phyloP scores from a whole-genome alignment of 2,113 vertebrate genomes.

The Syngnathus typhle region DNA sequence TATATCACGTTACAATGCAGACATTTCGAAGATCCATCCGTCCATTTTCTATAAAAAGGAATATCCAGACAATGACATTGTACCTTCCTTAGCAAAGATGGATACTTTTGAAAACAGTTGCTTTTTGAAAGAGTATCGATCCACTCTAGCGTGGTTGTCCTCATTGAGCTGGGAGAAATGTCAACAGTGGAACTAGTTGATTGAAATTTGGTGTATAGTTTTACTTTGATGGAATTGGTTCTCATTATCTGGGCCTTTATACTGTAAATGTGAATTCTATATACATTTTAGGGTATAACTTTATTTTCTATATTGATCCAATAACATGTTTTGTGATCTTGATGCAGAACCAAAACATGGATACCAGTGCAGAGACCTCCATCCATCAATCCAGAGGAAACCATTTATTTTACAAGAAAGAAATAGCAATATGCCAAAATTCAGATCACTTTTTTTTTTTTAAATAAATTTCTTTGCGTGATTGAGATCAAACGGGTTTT shows the following conservation, averaged over 20 bases:
- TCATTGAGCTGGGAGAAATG: too few species aligned
- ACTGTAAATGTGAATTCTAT: too few species aligned
- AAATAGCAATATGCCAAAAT: background rate
- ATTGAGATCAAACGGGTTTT: background rate
- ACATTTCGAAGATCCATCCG: background rate
- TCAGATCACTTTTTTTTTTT: slow-evolving; percentile 9
- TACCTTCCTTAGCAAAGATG: slow-evolving; percentile 46
- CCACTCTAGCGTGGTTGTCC: background rate
- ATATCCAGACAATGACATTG: slow-evolving; percentile 48
- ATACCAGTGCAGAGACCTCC: background rate
- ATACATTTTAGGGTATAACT: too few species aligned
- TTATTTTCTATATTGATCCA: too few species aligned
- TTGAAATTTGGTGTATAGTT: too few species aligned
- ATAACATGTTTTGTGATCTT: too few species aligned
- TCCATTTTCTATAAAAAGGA: slow-evolving; percentile 14
- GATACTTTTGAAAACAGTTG: slow-evolving; percentile 47
- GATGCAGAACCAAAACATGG: too few species aligned
- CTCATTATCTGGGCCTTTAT: too few species aligned
- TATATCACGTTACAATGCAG: background rate
- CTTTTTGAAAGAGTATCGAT: slow-evolving; percentile 47
- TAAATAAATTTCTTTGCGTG: slow-evolving; percentile 7
- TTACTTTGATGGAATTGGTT: too few species aligned
- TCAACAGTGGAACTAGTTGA: too few species aligned
- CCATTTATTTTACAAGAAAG: background rate
- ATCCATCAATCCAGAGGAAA: background rate